These are phyloP conservation scores for Coregonus suidteri DNA, from an alignment of 2,797 vertebrate species.

Conservation along the genomic window DNA sequence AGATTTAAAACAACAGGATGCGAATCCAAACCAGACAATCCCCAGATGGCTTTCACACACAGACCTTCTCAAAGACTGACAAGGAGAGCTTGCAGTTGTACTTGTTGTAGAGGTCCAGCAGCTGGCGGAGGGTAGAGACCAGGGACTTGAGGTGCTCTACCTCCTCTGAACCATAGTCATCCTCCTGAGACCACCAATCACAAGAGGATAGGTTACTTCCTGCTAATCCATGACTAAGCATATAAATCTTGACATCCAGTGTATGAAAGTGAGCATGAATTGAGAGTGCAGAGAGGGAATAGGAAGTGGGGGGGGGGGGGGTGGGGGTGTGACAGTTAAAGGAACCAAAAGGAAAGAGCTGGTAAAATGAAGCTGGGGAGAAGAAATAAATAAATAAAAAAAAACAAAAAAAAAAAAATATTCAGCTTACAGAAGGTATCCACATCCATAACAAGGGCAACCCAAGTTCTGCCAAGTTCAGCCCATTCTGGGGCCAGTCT, in stretches of 20 bases:
- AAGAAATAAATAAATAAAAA: neutral
- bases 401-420: too few relatives aligned
- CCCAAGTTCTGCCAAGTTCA: conserved; percentile 85
- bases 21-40: neutral
- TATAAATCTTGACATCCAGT: neutral
- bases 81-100: conserved; percentile 90
- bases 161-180: conserved; percentile 77
- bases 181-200: conserved; percentile 69
- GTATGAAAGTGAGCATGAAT: neutral
- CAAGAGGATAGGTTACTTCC: neutral
- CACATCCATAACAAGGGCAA: conserved; percentile 79
- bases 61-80: conserved; percentile 90
- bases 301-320: neutral
- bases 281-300: neutral
- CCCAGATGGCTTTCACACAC: neutral
- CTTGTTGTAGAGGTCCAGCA: conserved; percentile 85
- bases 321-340: neutral
- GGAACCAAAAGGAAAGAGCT: neutral
- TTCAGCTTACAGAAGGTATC: conserved; percentile 78
- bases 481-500: conserved; percentile 94
- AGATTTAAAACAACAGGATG: neutral
- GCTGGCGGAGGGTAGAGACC: conserved; percentile 80
- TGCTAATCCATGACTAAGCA: neutral
- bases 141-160: conserved; percentile 79
- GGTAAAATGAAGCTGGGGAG: neutral